phyloP scores from a whole-genome alignment of 2,888 invertebrate species.

The Drosophila atripex region DNA sequence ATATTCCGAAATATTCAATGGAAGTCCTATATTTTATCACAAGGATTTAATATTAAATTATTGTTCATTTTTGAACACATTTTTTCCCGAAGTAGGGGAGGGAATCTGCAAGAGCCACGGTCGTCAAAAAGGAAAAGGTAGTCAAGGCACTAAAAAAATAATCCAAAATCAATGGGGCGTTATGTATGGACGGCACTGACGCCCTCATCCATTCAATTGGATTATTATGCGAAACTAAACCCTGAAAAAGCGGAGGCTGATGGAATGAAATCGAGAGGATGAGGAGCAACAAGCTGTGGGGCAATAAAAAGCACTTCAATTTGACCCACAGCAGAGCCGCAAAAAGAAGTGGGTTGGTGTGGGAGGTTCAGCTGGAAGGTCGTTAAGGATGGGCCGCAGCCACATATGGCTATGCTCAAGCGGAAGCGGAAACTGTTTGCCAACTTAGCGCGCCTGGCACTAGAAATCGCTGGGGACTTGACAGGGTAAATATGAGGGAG shows the following conservation, averaged over 20 bases:
- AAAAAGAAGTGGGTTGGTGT: conserved; percentile 17
- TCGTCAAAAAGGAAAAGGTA: conserved; percentile 63
- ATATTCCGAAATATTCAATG: neutral
- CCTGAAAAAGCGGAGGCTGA: conserved; percentile 50
- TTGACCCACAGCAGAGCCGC: conserved; percentile 69
- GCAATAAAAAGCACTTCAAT: conserved; percentile 78
- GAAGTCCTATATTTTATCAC: neutral
- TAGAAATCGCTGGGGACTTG: conserved; percentile 67
- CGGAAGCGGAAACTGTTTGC: conserved; percentile 78
- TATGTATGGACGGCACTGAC: conserved; percentile 55
- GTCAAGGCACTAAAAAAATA: conserved; percentile 73
- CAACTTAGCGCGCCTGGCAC: conserved; percentile 62
- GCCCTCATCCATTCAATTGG: conserved; percentile 57
- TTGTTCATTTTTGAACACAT: neutral
- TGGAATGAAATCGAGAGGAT: conserved; percentile 9
- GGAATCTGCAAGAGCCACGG: conserved; percentile 36
- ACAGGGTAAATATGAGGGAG: conserved; percentile 1
- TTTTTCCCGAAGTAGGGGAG: conserved; percentile 2
- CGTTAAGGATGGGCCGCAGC: conserved; percentile 57
- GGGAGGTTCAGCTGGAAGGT: conserved; percentile 59
- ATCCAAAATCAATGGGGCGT: conserved; percentile 79
- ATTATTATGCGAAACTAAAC: conserved; percentile 76
- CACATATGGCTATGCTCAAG: conserved; percentile 60
- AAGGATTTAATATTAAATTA: neutral
- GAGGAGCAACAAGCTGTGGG: conserved; percentile 68